Conservation (phyloP, 1,140 invertebrate genomes). For the Yoshiicerus persimilis region DNA sequence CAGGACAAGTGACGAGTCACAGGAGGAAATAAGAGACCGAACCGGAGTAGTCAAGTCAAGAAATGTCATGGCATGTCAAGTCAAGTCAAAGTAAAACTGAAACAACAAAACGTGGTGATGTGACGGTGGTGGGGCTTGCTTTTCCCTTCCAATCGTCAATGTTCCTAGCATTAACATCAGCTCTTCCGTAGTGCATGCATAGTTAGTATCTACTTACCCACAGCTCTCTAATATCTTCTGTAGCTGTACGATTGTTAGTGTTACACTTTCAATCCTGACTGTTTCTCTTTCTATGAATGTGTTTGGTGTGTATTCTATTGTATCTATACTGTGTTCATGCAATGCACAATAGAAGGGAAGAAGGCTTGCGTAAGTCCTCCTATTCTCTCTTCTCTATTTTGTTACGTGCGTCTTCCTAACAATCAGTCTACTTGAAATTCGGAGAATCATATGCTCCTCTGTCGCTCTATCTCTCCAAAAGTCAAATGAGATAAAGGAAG, state of each 20-base stretch:
- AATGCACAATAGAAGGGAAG: neutral
- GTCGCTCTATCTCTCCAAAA: neutral
- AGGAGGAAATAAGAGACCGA: conserved; percentile 19
- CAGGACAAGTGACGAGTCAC: conserved; percentile 17
- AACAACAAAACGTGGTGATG: conserved; percentile 18
- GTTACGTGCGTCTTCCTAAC: neutral
- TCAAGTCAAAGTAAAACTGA: conserved; percentile 22
- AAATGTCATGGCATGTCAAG: conserved; percentile 16
- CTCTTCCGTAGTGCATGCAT: no score
- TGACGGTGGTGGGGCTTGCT: conserved; percentile 9
- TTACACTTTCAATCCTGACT: neutral
- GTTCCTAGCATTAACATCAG: neutral
- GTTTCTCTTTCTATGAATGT: neutral
- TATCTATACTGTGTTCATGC: neutral
- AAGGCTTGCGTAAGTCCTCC: neutral
- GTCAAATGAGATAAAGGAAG: conserved; percentile 7
- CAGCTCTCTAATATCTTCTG: neutral
- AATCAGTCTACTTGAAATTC: neutral
- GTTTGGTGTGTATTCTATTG: neutral
- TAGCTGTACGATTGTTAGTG: no score
- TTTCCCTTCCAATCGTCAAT: neutral
- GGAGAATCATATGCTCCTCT: neutral
- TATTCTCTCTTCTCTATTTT: neutral
- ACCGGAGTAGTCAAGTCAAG: conserved; percentile 18
- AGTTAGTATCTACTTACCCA: no score